Base-by-base conservation (phyloP, 2,113 vertebrate species). In the Halichoeres trimaculatus region DNA sequence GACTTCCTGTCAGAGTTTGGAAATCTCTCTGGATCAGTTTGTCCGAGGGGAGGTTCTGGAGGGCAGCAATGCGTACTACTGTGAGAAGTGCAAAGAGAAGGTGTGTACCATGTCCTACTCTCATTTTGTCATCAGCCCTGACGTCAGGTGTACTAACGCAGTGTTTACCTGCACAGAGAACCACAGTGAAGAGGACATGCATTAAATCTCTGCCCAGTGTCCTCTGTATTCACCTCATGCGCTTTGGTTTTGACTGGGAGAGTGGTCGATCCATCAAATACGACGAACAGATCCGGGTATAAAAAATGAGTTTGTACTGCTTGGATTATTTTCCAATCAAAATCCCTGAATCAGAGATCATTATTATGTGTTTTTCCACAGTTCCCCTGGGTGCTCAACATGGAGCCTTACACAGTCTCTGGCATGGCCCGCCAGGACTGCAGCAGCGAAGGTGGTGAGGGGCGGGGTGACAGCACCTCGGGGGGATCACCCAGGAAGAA, bases 21-120 rank as follows among this genome's bases (percentile, higher is more conserved):
- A 99, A 92, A 99, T 99, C 90, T 99, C 97, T 2, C 89, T 99
- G 82, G 98, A 99, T 90, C 98, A 99, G 91, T 99, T 99, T 90
- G 98, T 99, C 64, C 94, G 98, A 91, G 98, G 98, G 74, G 98
- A 99, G 88, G 97, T 99, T 83, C 94, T 99, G n/a, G 98, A 99
- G 84, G 98, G 98, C 85, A 99, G 96, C 87, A 99, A 99, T 51
- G 97, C 98, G 0, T 99, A 99, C 92, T 99, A 99, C 92, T 99
- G 98, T 89, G 98, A 99, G 83, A 99, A 98, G 80, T 99, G 98
- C 91, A 97, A 99, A 90, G 97, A 99, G 89, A 99, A 99, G 97
- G 98, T 92, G 23, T n/a, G 90, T 85, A 17, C 0, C 9, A 4
- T 1, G 8, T 26, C 19, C 13, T 8, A 10, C 14, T 34, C n/a